Evolutionary conservation across 2,888 invertebrate genomes (phyloP), one percentile per base, ranked within the genome.

Genomic region (Paralinhomoeus sp.): DNA sequence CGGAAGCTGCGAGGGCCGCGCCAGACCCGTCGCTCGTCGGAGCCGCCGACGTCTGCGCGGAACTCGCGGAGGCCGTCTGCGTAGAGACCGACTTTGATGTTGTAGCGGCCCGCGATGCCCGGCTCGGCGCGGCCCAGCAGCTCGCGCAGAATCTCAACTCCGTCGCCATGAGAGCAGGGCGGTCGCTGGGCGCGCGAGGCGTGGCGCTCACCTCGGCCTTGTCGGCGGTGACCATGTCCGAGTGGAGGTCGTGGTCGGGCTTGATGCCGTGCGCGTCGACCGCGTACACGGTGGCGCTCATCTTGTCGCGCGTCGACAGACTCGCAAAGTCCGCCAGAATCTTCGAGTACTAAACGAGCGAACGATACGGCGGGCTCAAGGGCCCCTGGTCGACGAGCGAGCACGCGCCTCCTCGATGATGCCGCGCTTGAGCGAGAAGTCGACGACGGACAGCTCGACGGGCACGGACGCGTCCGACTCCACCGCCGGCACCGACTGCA

Each of bases 51-150:
- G 31, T 35, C 41, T 3, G 3, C 34, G 3, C 37, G 37, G 36
- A 17, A n/a, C 18, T 39, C 39, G 17, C 38, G 17, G 2, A 43
- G 21, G 2, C 43, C 43, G 18, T 39, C n/a, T 27, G 33, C 17
- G 35, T 43, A 43, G 20, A 43, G 23, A 12, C 43, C 43, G 24
- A 39, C 39, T 7, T 17, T 13, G 13, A 43, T n/a, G 2, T 39
- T 38, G 13, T 39, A 21, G 3, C 17, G 3, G 3, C 5, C 7
- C 2, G 43, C 43, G 20, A 38, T 12, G 5, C 39, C 43, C 34
- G 43, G 43, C 34, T 43, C 43, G n/a, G 12, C 2, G 5, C 43
- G 33, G 13, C 43, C 43, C n/a, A 43, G 24, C 21, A 43, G 17
- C 24, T 43, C 43, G n/a, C 27, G 21, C 33, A 37, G 24, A 9